These are phyloP conservation scores for Patella pellucida DNA, from an alignment of 2,888 invertebrate genomes.

Conservation along the genomic window DNA sequence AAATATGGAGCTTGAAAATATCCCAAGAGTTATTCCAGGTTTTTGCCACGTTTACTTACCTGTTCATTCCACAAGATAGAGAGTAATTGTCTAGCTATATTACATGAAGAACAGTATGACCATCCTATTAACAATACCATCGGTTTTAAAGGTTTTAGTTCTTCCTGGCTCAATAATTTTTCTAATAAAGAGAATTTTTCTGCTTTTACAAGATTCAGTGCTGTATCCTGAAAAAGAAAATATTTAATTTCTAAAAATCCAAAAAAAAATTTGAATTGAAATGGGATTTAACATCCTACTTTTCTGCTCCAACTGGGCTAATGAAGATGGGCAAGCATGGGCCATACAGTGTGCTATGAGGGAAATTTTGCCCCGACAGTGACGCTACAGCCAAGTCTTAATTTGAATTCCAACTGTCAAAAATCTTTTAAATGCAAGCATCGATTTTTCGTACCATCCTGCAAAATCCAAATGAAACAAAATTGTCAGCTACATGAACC, in stretches of 20 bases:
- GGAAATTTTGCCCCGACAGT: too few species aligned
- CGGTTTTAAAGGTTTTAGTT: constrained; percentile 61
- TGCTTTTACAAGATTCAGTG: constrained; percentile 54
- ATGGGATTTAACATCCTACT: too few species aligned
- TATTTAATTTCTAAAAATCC: too few species aligned
- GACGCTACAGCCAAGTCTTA: too few species aligned
- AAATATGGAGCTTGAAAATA: neutral
- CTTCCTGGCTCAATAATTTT: constrained; percentile 51
- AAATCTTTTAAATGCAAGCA: too few species aligned
- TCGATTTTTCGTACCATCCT: too few species aligned
- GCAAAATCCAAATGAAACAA: neutral
- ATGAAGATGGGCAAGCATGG: too few species aligned
- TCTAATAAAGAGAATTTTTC: constrained; percentile 55
- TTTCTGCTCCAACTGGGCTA: too few species aligned
- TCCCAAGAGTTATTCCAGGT: neutral
- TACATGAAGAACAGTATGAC: constrained; percentile 55
- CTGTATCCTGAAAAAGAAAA: constrained; percentile 49
- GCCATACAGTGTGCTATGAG: too few species aligned
- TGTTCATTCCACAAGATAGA: constrained; percentile 55
- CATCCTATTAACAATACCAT: constrained; percentile 63
- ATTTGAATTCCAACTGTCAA: too few species aligned
- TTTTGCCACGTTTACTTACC: constrained; percentile 31
- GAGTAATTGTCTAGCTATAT: constrained; percentile 56
- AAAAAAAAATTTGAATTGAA: too few species aligned
- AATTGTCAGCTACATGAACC: neutral